phyloP scores from a whole-genome alignment of 1,140 invertebrate genomes.

The Oppia nitens region DNA sequence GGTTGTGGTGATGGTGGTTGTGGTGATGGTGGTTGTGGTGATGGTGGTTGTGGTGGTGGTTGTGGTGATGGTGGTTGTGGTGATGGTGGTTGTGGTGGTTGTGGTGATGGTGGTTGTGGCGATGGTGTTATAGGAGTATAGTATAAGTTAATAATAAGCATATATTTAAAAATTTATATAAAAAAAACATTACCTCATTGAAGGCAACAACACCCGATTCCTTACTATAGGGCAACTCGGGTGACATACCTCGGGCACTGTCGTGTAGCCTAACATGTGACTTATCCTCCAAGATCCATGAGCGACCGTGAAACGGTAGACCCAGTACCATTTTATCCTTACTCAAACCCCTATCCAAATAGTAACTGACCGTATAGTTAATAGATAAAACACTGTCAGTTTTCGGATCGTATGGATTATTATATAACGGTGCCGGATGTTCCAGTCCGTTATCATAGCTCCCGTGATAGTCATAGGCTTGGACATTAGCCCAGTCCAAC shows the following conservation, averaged over 20 bases:
- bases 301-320: constrained; percentile 32
- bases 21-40: too few relatives aligned
- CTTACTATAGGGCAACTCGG: constrained; percentile 42
- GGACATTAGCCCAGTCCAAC: constrained; percentile 65
- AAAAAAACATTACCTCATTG: constrained; percentile 27
- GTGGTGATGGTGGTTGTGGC: too few relatives aligned
- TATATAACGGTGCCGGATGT: constrained; percentile 27
- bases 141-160: too few relatives aligned
- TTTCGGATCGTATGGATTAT: constrained; percentile 28
- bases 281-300: constrained; percentile 46
- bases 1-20: too few relatives aligned
- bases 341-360: constrained; percentile 51
- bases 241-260: constrained; percentile 62
- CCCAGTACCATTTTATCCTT: constrained; percentile 39
- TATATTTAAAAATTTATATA: too few relatives aligned
- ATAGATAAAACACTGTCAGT: constrained; percentile 38
- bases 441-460: constrained; percentile 48
- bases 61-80: too few relatives aligned
- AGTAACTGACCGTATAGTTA: constrained; percentile 59
- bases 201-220: constrained; percentile 29
- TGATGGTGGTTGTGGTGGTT: too few relatives aligned
- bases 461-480: constrained; percentile 79
- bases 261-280: constrained; percentile 63
- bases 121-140: too few relatives aligned
- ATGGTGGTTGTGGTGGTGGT: too few relatives aligned